Conservation (phyloP, 1,140 invertebrate species). For the Olivierus martensii region DNA sequence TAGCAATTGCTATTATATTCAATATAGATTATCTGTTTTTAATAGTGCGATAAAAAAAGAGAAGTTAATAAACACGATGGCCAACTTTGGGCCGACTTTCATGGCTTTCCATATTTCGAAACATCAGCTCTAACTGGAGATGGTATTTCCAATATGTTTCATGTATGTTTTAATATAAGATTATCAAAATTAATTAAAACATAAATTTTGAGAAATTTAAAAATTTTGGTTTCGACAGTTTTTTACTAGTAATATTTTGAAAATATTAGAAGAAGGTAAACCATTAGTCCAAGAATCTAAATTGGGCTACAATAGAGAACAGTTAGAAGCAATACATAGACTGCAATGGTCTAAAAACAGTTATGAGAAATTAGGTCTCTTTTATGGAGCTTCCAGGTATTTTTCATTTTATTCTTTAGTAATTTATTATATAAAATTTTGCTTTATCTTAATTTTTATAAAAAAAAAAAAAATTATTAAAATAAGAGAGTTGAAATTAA, state of each 20-base stretch:
- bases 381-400: neutral
- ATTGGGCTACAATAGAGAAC: neutral
- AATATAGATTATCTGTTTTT: too few relatives aligned
- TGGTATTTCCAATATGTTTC: slow-evolving; percentile 31
- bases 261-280: neutral
- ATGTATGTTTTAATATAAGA: slow-evolving; percentile 7
- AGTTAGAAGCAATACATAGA: neutral
- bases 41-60: slow-evolving; percentile 16
- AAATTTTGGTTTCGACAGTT: neutral
- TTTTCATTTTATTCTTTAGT: too few relatives aligned
- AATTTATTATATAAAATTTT: too few relatives aligned
- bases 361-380: neutral
- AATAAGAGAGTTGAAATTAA: too few relatives aligned
- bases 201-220: neutral
- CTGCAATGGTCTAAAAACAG: neutral
- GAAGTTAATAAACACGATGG: slow-evolving; percentile 30
- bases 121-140: slow-evolving; percentile 32
- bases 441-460: too few relatives aligned
- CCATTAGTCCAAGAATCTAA: neutral
- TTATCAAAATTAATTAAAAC: neutral
- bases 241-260: neutral
- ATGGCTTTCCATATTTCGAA: slow-evolving; percentile 33
- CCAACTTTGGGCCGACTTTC: slow-evolving; percentile 29
- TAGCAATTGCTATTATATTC: too few relatives aligned
- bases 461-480: too few relatives aligned